A percentile compares a stretch with the other conserved stretches of the same genome.
phyloP scores from a whole-genome alignment of 2,797 vertebrate species.

The Lacerta viridis region DNA sequence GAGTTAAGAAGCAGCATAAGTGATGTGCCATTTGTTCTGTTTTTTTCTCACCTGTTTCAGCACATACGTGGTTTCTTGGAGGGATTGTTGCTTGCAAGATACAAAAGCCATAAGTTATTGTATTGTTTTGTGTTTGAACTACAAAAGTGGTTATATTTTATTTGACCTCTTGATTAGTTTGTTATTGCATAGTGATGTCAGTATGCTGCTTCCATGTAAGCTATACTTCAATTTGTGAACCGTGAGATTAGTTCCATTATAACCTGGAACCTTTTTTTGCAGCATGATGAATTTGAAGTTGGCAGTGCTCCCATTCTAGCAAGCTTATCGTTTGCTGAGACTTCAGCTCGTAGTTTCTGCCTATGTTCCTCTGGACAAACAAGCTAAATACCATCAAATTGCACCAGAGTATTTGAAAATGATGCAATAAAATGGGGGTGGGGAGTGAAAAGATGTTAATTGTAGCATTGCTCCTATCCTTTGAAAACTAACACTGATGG shows the following conservation, averaged over 20 bases:
- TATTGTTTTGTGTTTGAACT: slow-evolving; percentile 31
- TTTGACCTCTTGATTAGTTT: background rate
- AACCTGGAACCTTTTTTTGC: background rate
- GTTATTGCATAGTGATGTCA: background rate
- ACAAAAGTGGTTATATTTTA: background rate
- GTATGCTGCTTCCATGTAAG: background rate
- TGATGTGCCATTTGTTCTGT: background rate
- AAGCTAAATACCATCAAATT: background rate
- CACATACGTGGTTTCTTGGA: no score
- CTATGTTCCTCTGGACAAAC: background rate
- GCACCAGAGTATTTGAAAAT: background rate
- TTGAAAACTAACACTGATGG: background rate
- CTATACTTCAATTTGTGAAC: background rate
- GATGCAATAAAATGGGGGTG: background rate
- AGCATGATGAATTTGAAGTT: background rate
- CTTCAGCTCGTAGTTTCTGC: background rate
- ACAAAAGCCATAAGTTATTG: fast-evolving
- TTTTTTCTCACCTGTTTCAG: background rate
- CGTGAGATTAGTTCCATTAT: background rate
- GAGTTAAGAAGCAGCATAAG: background rate
- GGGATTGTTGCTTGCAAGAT: fast-evolving
- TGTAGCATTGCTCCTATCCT: background rate
- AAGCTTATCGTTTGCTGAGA: background rate
- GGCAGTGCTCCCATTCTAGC: slow-evolving; percentile 5
- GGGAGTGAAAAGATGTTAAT: background rate